These are phyloP conservation scores for Prenolepis imparis DNA, from an alignment of 2,888 invertebrate species.

Conservation along the genomic window DNA sequence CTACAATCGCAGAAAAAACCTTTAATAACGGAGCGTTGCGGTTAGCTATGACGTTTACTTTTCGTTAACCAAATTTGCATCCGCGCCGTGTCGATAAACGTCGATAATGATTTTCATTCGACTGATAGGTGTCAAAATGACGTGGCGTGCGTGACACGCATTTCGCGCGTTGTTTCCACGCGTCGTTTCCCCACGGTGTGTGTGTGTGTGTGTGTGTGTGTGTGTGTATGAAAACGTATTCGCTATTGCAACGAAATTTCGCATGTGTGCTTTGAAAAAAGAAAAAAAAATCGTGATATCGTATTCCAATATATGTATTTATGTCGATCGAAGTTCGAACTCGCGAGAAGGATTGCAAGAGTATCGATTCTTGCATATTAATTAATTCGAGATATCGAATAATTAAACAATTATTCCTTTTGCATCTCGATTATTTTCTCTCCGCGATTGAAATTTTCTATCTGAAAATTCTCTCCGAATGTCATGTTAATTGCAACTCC, in stretches of 20 bases:
- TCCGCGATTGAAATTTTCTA: background rate
- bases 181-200: background rate
- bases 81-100: conserved; percentile 55
- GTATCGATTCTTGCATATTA: conserved; percentile 8
- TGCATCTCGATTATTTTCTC: background rate
- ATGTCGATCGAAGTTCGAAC: conserved; percentile 2
- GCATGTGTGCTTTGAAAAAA: conserved; percentile 10
- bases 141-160: conserved; percentile 57
- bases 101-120: conserved; percentile 69
- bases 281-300: conserved; percentile 17
- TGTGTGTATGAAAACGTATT: conserved; percentile 3
- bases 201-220: too few relatives aligned
- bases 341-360: background rate
- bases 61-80: conserved; percentile 26
- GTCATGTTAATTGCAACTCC: background rate
- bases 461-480: background rate
- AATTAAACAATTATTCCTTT: conserved; percentile 25
- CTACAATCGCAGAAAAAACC: conserved; percentile 56
- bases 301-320: conserved; percentile 14
- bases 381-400: conserved; percentile 12
- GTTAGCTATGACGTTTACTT: conserved; percentile 60
- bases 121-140: conserved; percentile 70
- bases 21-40: conserved; percentile 64
- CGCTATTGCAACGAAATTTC: conserved; percentile 7
- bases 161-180: conserved; percentile 62